phyloP scores from a whole-genome alignment of 2,888 invertebrate species.

The Eupithecia subfuscata region DNA sequence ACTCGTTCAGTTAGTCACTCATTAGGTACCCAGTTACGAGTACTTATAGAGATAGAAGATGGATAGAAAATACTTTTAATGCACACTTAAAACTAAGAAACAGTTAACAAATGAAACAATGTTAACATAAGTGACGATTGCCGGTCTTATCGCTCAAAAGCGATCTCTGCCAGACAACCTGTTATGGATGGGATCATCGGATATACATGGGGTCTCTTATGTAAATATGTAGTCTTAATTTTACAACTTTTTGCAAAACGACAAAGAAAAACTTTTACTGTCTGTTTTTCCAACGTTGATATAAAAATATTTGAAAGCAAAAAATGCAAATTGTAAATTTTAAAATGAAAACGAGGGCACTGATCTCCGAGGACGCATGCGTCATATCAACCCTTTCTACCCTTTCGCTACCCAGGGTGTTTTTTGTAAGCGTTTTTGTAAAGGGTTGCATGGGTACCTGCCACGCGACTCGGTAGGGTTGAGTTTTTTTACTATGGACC shows the following conservation, averaged over 20 bases:
- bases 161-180: too few relatives aligned
- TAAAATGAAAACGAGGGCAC: constrained; percentile 78
- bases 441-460: constrained; percentile 83
- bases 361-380: constrained; percentile 79
- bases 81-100: too few relatives aligned
- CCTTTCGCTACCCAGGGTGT: constrained; percentile 79
- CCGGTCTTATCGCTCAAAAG: too few relatives aligned
- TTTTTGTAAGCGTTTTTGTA: constrained; percentile 81
- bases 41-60: too few relatives aligned
- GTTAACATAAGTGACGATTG: too few relatives aligned
- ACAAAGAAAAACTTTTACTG: constrained; percentile 6
- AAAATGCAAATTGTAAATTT: constrained; percentile 63
- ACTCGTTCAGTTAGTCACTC: too few relatives aligned
- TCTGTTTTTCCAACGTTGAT: neutral
- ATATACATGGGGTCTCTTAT: too few relatives aligned
- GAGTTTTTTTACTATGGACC: constrained; percentile 74
- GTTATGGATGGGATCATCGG: too few relatives aligned
- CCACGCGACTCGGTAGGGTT: constrained; percentile 81
- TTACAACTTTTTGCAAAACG: neutral
- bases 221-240: neutral
- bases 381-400: constrained; percentile 82
- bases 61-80: too few relatives aligned
- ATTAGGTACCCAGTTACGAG: too few relatives aligned
- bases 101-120: too few relatives aligned
- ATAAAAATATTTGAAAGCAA: constrained; percentile 42